Percentiles rank a stretch among this genome's conserved stretches.
Evolutionary conservation across 2,888 invertebrate genomes (phyloP).

Genomic region (Tiliacea citrago): DNA sequence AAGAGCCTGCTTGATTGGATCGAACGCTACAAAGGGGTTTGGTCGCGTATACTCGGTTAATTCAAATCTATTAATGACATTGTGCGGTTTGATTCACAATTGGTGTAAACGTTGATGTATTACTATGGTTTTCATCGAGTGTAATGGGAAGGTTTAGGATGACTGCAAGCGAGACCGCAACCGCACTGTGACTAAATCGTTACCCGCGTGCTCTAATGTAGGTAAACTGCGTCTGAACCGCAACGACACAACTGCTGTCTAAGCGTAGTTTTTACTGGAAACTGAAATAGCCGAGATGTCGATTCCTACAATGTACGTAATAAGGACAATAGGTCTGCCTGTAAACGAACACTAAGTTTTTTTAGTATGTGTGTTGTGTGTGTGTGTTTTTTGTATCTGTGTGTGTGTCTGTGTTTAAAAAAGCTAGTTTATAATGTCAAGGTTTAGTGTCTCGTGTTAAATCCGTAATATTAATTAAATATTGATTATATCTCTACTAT

Average conservation of each 20-base stretch:
- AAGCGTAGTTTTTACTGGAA: background rate
- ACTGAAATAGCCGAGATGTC: background rate
- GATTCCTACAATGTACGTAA: background rate
- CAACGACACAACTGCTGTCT: background rate
- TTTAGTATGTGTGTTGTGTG: no score
- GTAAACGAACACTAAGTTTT: no score
- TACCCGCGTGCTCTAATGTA: no score
- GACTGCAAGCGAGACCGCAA: slow-evolving; percentile 33
- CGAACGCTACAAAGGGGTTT: slow-evolving; percentile 50
- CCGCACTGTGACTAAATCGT: slow-evolving; percentile 9
- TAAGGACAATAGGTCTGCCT: background rate
- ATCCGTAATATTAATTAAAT: background rate
- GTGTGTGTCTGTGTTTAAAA: no score
- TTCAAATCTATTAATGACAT: slow-evolving; percentile 57
- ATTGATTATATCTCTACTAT: background rate
- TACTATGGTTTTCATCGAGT: slow-evolving; percentile 17
- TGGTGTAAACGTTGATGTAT: slow-evolving; percentile 27
- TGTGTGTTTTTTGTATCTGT: no score
- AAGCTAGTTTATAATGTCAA: background rate
- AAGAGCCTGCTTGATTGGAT: slow-evolving; percentile 55
- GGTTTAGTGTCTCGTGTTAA: background rate
- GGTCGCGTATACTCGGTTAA: slow-evolving; percentile 46
- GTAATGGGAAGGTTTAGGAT: slow-evolving; percentile 17
- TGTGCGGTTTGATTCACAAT: slow-evolving; percentile 48
- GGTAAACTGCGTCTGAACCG: background rate